Percentiles rank a stretch among this genome's conserved stretches.
phyloP scores from a whole-genome alignment of 2,113 vertebrate genomes.

The Gasterosteus aculeatus region DNA sequence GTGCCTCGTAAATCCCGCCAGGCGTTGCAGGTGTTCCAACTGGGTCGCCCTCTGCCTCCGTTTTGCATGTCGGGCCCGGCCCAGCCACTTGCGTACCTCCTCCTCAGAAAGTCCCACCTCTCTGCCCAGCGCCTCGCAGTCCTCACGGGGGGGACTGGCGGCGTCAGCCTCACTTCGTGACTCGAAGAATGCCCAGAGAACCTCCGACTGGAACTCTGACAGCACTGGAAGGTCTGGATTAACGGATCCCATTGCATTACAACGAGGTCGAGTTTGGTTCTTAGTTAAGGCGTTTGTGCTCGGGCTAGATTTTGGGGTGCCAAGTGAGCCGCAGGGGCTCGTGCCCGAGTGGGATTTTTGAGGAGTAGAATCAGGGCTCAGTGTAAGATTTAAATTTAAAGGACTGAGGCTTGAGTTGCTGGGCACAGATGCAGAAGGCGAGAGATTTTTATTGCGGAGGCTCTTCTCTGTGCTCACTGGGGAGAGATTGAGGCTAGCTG shows the following conservation, averaged over 20 bases:
- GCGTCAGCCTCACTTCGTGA: conserved; percentile 80
- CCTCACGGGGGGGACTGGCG: conserved; percentile 79
- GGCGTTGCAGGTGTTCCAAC: conserved; percentile 17
- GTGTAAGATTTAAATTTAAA: conserved; percentile 71
- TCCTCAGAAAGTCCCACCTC: conserved; percentile 81
- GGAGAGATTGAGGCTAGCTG: conserved; percentile 63
- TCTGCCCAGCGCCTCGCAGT: conserved; percentile 81
- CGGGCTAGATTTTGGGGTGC: conserved; percentile 64
- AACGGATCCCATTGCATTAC: conserved; percentile 40
- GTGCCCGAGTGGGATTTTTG: conserved; percentile 72
- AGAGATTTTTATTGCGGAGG: conserved; percentile 67
- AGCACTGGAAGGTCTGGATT: conserved; percentile 70
- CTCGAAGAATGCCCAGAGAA: conserved; percentile 84
- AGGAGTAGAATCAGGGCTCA: conserved; percentile 76
- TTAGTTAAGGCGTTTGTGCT: conserved; percentile 71
- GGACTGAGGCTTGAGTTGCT: conserved; percentile 73
- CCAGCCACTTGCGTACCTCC: conserved; percentile 81
- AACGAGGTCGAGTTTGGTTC: conserved; percentile 59
- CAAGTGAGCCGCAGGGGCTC: conserved; percentile 64
- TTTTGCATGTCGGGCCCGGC: conserved; percentile 72
- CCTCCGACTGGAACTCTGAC: conserved; percentile 83
- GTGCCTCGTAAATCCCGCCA: conserved; percentile 14
- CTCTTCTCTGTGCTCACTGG: conserved; percentile 57
- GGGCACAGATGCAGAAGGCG: conserved; percentile 72
- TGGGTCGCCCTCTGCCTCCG: conserved; percentile 60